These are phyloP conservation scores for Cybosia mesomella DNA, from an alignment of 2,888 invertebrate species.

Conservation along the genomic window DNA sequence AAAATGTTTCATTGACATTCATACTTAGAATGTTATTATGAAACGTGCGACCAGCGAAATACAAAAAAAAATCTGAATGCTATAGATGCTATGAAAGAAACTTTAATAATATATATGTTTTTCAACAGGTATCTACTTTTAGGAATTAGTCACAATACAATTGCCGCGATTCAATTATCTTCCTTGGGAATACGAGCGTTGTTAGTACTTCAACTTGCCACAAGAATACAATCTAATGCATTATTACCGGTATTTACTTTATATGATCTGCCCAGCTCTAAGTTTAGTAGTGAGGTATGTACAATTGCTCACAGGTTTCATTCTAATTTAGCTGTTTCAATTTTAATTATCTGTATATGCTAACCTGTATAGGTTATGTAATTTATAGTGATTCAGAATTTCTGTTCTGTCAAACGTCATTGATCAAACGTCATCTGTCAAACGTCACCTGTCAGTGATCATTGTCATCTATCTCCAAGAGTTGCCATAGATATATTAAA, in stretches of 20 bases:
- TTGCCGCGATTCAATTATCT: not conserved
- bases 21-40: no score
- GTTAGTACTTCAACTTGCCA: not conserved
- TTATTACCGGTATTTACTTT: not conserved
- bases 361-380: no score
- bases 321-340: not conserved
- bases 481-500: no score
- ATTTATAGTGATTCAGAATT: no score
- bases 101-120: not conserved
- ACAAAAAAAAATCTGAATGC: no score
- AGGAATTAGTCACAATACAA: not conserved
- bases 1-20: no score
- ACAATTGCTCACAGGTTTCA: not conserved
- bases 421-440: no score
- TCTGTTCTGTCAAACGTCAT: no score
- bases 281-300: not conserved
- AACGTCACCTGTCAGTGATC: no score
- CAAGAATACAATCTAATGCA: constrained; percentile 1
- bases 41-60: no score
- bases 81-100: not conserved
- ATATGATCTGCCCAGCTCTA: not conserved
- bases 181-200: not conserved
- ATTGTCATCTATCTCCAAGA: no score
- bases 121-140: not conserved
- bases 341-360: no score